These are phyloP conservation scores for Stichopus horrens DNA, from an alignment of 53 echinoderm and acorn worm genomes.

Conservation along the genomic window DNA sequence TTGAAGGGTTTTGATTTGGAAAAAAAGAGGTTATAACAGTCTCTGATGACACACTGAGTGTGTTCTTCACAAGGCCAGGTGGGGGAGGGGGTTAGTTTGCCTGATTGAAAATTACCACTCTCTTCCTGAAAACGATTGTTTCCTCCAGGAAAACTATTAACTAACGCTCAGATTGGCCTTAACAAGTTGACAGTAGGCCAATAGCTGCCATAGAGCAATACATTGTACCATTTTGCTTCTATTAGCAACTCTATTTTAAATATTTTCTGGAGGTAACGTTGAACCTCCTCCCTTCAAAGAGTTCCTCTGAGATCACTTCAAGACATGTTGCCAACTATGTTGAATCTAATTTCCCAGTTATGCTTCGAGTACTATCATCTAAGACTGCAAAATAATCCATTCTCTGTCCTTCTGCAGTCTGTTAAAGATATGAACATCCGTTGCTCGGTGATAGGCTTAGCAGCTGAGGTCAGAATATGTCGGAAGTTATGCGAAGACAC, in stretches of 20 bases:
- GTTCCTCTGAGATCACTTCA: not conserved
- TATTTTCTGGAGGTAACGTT: no score
- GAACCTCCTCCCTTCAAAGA: no score
- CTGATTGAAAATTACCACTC: no score
- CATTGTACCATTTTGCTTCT: no score
- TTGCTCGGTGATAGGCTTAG: conserved; percentile 94
- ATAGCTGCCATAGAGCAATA: not conserved
- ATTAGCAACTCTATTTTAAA: no score
- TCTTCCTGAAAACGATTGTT: no score
- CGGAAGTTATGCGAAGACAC: conserved; percentile 76
- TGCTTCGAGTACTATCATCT: not conserved
- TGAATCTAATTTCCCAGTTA: not conserved
- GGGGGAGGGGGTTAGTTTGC: no score
- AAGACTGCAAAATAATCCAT: not conserved
- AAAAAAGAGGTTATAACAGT: no score
- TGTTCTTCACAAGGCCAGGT: no score
- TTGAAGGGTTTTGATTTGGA: no score
- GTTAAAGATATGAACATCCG: conserved; percentile 79
- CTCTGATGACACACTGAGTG: no score
- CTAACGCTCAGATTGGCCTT: not conserved
- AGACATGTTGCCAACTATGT: not conserved
- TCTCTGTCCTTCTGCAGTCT: conserved; percentile 39
- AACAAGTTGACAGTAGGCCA: not conserved
- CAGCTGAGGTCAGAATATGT: conserved; percentile 89
- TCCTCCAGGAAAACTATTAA: no score